phyloP scores from a whole-genome alignment of 1,140 invertebrate genomes.

The Triops cancriformis region DNA sequence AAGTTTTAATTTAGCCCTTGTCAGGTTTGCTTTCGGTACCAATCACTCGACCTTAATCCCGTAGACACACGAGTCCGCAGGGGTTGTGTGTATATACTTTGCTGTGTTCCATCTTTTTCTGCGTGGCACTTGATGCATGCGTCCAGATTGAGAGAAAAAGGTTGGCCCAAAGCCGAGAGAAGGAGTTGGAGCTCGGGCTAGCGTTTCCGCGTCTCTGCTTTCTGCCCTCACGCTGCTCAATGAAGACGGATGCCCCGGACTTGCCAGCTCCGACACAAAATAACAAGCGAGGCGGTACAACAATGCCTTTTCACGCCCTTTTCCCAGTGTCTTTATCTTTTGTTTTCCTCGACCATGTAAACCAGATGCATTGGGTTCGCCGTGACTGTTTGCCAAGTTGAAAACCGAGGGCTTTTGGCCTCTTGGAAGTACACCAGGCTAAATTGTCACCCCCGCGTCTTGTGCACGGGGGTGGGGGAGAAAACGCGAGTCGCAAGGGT shows the following conservation, averaged over 20 bases:
- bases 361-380: not conserved
- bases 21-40: not conserved
- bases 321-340: not conserved
- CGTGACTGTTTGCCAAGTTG: not conserved
- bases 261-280: not conserved
- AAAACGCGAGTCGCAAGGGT: not conserved
- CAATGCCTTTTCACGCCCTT: conserved; percentile 9
- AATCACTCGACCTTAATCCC: conserved; percentile 9
- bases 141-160: conserved; percentile 11
- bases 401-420: not conserved
- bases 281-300: conserved; percentile 2
- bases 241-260: not conserved
- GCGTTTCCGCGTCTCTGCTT: not conserved
- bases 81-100: not conserved
- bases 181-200: not conserved
- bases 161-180: not conserved
- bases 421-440: not conserved
- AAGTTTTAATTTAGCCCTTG: not conserved
- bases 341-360: not conserved
- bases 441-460: not conserved
- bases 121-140: not conserved
- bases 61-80: conserved; percentile 1
- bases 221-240: conserved; percentile 3
- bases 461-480: not conserved
- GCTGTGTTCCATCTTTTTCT: not conserved